Conservation (phyloP, 1,140 invertebrate genomes). For the Drosophila aff. region DNA sequence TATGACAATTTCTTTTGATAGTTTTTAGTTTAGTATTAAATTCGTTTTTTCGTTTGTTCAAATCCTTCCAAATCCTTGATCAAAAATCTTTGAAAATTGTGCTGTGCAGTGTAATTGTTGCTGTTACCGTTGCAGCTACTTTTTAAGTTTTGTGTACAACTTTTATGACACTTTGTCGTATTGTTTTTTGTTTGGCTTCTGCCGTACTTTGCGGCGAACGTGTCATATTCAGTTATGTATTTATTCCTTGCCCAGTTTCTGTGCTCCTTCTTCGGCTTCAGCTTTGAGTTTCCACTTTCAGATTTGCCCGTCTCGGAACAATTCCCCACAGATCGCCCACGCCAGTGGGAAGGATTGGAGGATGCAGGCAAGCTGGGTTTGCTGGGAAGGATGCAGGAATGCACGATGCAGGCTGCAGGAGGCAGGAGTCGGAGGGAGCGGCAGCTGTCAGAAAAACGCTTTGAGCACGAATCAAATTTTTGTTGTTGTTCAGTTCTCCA, state of each 20-base stretch:
- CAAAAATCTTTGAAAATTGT: neutral
- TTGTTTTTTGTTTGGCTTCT: constrained; percentile 62
- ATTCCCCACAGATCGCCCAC: constrained; percentile 20
- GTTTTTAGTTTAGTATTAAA: too few relatives aligned
- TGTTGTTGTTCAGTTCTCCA: constrained; percentile 7
- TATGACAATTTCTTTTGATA: neutral
- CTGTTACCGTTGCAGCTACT: constrained; percentile 70
- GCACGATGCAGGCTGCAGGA: neutral
- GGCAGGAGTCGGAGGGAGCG: neutral
- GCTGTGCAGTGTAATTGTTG: constrained; percentile 32
- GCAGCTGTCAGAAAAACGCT: constrained; percentile 60
- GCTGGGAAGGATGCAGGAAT: constrained; percentile 1
- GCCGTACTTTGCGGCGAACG: constrained; percentile 77
- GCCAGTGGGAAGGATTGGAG: neutral
- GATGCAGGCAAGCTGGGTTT: neutral
- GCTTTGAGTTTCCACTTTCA: constrained; percentile 73
- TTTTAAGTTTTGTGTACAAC: constrained; percentile 81
- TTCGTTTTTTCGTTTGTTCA: too few relatives aligned
- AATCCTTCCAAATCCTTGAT: too few relatives aligned
- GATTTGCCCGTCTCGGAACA: constrained; percentile 58
- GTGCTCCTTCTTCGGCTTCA: constrained; percentile 16
- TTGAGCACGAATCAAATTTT: constrained; percentile 58
- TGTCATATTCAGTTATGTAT: constrained; percentile 83
- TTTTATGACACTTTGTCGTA: constrained; percentile 83
- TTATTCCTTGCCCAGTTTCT: constrained; percentile 65